Conservation (phyloP, 2,888 invertebrate genomes). For the Aphidius colemani region DNA sequence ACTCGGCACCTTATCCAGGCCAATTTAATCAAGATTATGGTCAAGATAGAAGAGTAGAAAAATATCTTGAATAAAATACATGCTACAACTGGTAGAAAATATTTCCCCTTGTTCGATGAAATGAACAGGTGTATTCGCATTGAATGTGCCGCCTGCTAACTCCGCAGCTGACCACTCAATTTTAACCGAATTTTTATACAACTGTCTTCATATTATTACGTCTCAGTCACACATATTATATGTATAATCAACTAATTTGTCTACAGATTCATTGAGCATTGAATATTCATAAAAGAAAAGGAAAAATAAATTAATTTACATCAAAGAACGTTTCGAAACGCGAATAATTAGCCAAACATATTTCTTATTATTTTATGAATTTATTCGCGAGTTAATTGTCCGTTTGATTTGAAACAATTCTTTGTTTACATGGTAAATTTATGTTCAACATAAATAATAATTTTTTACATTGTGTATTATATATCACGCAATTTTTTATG, state of each 20-base stretch:
- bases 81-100: conserved; percentile 17
- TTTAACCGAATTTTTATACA: neutral
- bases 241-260: no score
- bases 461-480: no score
- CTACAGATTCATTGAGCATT: neutral
- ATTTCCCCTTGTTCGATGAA: conserved; percentile 5
- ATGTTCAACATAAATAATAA: no score
- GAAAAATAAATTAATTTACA: conserved; percentile 1
- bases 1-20: conserved; percentile 28
- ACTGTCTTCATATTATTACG: conserved; percentile 16
- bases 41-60: conserved; percentile 42
- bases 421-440: neutral
- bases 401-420: conserved; percentile 20
- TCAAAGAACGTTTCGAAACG: conserved; percentile 5
- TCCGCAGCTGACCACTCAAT: conserved; percentile 27
- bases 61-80: conserved; percentile 39
- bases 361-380: conserved; percentile 12
- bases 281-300: neutral
- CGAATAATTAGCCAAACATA: conserved; percentile 6
- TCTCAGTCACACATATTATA: neutral
- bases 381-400: conserved; percentile 21
- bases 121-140: conserved; percentile 21
- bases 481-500: no score
- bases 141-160: conserved; percentile 21
- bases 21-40: conserved; percentile 42